Evolutionary conservation across 2,888 invertebrate species (phyloP).

Genomic region (Chalcosyrphus nemorum): DNA sequence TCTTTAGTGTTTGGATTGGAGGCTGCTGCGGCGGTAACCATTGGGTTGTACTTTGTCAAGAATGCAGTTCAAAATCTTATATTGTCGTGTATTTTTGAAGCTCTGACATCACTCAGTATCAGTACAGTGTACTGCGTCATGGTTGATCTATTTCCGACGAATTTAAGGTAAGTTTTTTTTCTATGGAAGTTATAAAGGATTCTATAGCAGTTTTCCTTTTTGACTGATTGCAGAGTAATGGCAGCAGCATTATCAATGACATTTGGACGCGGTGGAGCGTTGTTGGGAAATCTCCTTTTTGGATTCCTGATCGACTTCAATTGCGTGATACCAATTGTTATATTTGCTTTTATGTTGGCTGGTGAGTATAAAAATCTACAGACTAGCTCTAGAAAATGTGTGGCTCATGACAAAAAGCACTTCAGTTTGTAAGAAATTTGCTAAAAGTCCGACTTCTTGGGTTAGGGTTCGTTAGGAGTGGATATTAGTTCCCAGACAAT

Average conservation of each 20-base stretch:
- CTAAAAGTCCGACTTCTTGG: no score
- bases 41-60: conserved; percentile 89
- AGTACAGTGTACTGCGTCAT: conserved; percentile 91
- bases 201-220: no score
- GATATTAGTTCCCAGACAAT: no score
- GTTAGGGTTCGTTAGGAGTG: no score
- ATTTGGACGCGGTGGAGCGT: conserved; percentile 89
- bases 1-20: conserved; percentile 90
- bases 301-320: conserved; percentile 91
- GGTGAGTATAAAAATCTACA: conserved; percentile 83
- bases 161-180: conserved; percentile 87
- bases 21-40: conserved; percentile 88
- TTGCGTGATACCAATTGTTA: conserved; percentile 88
- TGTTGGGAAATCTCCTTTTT: conserved; percentile 89
- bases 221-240: conserved; percentile 88
- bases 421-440: no score
- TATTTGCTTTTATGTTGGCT: conserved; percentile 89
- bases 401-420: no score
- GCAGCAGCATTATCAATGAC: conserved; percentile 90
- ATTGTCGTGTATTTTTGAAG: conserved; percentile 90
- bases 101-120: conserved; percentile 90
- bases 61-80: conserved; percentile 88
- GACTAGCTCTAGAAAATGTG: no score
- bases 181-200: no score
- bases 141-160: conserved; percentile 92